phyloP scores from a whole-genome alignment of 2,113 vertebrate species.

The Centropus bengalensis region DNA sequence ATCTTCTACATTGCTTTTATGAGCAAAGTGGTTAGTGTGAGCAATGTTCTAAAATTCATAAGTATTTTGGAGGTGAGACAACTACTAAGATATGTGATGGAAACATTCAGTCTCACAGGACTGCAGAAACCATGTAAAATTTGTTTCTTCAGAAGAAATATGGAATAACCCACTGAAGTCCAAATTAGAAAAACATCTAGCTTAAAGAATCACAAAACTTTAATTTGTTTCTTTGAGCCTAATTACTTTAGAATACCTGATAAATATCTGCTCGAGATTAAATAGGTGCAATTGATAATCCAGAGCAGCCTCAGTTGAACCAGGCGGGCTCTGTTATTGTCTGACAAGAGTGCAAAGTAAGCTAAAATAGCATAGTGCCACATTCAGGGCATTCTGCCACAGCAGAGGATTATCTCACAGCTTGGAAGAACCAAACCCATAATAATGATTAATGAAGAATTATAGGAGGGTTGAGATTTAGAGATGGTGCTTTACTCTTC shows the following conservation, averaged over 20 bases:
- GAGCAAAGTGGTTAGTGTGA: not conserved
- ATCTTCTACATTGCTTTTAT: fast-evolving
- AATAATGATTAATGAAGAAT: not conserved
- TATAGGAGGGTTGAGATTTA: not conserved
- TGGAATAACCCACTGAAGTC: not conserved
- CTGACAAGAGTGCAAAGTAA: not conserved
- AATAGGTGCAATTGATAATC: fast-evolving
- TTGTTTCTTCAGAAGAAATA: not conserved
- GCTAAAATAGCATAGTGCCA: not conserved
- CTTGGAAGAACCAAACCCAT: not conserved
- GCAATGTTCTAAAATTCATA: not conserved
- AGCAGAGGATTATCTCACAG: not conserved
- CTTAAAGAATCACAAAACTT: not conserved
- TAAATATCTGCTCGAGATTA: not conserved
- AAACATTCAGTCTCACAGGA: not conserved
- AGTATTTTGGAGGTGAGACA: not conserved
- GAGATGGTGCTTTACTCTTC: not conserved
- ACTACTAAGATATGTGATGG: not conserved
- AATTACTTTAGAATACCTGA: too few species aligned
- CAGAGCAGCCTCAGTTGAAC: not conserved
- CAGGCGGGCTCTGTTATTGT: not conserved
- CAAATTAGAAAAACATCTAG: not conserved
- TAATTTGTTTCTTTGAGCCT: not conserved
- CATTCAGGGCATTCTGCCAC: not conserved
- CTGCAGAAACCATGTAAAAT: not conserved